Evolutionary conservation across 2,797 vertebrate genomes (phyloP).

Genomic region (Ptychobarbus kaznakovi): DNA sequence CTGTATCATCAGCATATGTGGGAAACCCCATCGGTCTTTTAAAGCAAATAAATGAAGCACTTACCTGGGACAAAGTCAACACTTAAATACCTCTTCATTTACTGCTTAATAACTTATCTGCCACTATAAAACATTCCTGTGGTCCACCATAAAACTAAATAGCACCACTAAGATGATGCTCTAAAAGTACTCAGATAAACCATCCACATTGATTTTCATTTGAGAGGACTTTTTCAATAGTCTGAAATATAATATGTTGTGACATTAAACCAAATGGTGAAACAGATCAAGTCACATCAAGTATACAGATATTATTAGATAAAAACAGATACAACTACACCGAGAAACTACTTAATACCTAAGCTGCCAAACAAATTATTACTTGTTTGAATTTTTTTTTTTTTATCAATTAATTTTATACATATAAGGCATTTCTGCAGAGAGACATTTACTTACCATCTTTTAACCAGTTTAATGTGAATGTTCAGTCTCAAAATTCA

Average conservation of each 20-base stretch:
- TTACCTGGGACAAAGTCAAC: not conserved
- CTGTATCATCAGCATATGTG: not conserved
- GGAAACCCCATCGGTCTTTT: conserved; percentile 4
- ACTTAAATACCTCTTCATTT: not conserved
- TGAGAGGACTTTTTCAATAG: not conserved
- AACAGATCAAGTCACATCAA: not conserved
- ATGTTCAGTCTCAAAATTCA: not conserved
- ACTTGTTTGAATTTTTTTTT: not conserved
- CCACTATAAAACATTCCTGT: conserved; percentile 18
- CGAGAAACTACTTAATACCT: not conserved
- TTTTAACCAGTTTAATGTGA: not conserved
- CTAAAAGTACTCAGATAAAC: not conserved
- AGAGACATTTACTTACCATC: not conserved
- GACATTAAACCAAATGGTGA: not conserved
- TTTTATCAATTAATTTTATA: not conserved
- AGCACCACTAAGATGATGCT: conserved; percentile 3
- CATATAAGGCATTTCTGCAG: not conserved
- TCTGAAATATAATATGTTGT: not conserved
- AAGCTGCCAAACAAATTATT: not conserved
- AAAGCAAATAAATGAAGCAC: conserved; percentile 11
- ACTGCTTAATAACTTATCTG: not conserved
- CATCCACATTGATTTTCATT: not conserved
- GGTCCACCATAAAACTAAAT: conserved; percentile 21
- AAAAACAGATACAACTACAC: not conserved
- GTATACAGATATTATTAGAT: not conserved